These are phyloP conservation scores for Anaspis maculata DNA, from an alignment of 2,888 invertebrate genomes.

Conservation along the genomic window DNA sequence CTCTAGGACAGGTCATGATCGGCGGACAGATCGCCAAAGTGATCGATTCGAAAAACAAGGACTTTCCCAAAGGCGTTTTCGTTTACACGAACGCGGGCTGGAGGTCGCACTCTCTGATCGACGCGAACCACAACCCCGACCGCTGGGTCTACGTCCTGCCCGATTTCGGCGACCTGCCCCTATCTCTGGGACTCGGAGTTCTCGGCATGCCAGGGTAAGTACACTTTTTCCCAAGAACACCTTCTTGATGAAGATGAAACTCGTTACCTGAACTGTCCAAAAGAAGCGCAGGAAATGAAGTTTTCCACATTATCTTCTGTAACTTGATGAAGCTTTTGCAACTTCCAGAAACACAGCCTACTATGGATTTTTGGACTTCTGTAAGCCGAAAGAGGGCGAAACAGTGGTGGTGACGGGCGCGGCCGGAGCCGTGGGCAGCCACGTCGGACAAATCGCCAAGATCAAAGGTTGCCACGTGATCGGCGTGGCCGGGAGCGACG, in stretches of 20 bases:
- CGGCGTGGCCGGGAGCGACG: conserved; percentile 60
- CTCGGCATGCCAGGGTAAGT: conserved; percentile 65
- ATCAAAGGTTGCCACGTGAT: conserved; percentile 59
- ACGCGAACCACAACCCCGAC: conserved; percentile 10
- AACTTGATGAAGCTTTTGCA: not conserved
- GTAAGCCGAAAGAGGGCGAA: conserved; percentile 61
- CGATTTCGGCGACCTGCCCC: conserved; percentile 49
- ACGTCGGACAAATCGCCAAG: conserved; percentile 71
- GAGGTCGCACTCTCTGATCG: conserved; percentile 49
- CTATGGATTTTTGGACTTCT: conserved; percentile 63
- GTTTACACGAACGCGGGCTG: conserved; percentile 58
- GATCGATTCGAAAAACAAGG: conserved; percentile 7
- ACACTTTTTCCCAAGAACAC: too few species aligned
- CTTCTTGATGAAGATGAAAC: too few species aligned
- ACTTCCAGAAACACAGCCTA: conserved; percentile 47
- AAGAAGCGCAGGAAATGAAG: too few species aligned
- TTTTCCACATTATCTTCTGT: too few species aligned
- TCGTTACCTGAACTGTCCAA: too few species aligned
- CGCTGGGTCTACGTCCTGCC: conserved; percentile 42
- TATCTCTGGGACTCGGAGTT: conserved; percentile 54
- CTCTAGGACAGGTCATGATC: conserved; percentile 56
- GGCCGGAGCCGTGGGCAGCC: conserved; percentile 70
- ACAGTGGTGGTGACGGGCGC: conserved; percentile 63
- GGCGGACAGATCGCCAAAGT: conserved; percentile 59
- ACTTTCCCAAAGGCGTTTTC: conserved; percentile 45